A percentile compares a stretch with the other conserved stretches of the same genome.
phyloP scores from a whole-genome alignment of 2,888 invertebrate genomes.

The Arenicola marina region DNA sequence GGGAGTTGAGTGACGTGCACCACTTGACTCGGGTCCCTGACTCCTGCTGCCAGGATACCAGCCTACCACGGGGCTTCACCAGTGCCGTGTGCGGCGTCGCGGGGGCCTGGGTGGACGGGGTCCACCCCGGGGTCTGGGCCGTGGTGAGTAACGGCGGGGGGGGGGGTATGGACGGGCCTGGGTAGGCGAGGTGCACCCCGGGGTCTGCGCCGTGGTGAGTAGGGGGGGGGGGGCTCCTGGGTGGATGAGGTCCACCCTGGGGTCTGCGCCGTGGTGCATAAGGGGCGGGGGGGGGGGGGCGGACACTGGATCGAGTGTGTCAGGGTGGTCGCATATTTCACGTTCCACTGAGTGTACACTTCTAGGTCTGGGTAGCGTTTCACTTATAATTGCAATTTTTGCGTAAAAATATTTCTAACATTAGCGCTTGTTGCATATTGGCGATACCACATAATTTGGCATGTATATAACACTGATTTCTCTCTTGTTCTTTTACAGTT shows the following conservation, averaged over 20 bases:
- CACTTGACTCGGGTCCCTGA: not conserved
- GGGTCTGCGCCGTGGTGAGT: not conserved
- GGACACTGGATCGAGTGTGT: too few relatives aligned
- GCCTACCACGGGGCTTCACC: not conserved
- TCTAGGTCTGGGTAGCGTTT: too few relatives aligned
- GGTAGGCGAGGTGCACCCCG: conserved; percentile 3
- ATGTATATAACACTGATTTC: too few relatives aligned
- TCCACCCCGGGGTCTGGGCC: conserved; percentile 13
- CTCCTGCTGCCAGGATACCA: not conserved
- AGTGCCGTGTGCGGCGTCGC: conserved; percentile 10
- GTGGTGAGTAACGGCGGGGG: conserved; percentile 8
- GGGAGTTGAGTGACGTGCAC: too few relatives aligned
- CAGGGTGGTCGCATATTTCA: too few relatives aligned
- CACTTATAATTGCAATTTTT: too few relatives aligned
- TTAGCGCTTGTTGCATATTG: too few relatives aligned
- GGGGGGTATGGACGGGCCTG: not conserved
- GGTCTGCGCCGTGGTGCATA: not conserved
- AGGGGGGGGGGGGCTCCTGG: not conserved
- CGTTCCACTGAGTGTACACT: too few relatives aligned
- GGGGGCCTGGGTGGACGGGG: conserved; percentile 4
- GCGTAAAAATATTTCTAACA: too few relatives aligned
- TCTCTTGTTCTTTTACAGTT: too few relatives aligned
- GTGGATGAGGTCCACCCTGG: not conserved
- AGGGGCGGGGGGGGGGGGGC: not conserved
- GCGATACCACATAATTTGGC: too few relatives aligned